A percentile compares a stretch with the other conserved stretches of the same genome.
These are phyloP conservation scores for Lepidochrysops patricia DNA, from an alignment of 2,888 invertebrate genomes.

Conservation along the genomic window DNA sequence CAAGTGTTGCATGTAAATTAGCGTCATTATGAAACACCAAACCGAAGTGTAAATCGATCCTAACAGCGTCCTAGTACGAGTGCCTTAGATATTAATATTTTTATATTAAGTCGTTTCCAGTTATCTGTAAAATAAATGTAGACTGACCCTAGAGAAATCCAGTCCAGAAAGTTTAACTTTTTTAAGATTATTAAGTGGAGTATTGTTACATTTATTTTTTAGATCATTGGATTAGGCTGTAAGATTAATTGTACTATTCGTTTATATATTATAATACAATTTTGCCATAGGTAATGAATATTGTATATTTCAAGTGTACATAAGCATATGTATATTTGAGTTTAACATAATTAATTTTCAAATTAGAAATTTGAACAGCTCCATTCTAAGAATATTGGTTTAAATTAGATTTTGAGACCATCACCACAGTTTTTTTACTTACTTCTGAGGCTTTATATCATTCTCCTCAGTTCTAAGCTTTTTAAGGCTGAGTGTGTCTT, in stretches of 20 bases:
- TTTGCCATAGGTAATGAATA: background rate
- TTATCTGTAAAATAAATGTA: constrained; percentile 11
- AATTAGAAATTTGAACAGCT: background rate
- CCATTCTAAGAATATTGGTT: background rate
- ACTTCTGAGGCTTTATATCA: background rate
- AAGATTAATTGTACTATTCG: constrained; percentile 42
- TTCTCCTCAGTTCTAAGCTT: too few relatives aligned
- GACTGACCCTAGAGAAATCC: background rate
- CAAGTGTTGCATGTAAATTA: constrained; percentile 30
- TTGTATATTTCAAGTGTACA: background rate
- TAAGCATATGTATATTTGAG: background rate
- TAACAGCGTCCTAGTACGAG: constrained; percentile 75
- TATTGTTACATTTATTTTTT: background rate
- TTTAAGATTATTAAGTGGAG: background rate
- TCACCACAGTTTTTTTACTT: too few relatives aligned
- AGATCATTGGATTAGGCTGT: constrained; percentile 21
- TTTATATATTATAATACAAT: constrained; percentile 19
- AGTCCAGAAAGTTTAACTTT: background rate
- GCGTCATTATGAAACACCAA: constrained; percentile 37
- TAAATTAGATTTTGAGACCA: too few relatives aligned
- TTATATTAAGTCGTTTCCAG: constrained; percentile 35
- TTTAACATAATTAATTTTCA: background rate
- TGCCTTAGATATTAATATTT: constrained; percentile 57
- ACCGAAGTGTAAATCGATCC: constrained; percentile 40
- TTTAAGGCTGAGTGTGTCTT: background rate